phyloP scores from a whole-genome alignment of 2,113 vertebrate genomes.

The Atlantisia rogersi region DNA sequence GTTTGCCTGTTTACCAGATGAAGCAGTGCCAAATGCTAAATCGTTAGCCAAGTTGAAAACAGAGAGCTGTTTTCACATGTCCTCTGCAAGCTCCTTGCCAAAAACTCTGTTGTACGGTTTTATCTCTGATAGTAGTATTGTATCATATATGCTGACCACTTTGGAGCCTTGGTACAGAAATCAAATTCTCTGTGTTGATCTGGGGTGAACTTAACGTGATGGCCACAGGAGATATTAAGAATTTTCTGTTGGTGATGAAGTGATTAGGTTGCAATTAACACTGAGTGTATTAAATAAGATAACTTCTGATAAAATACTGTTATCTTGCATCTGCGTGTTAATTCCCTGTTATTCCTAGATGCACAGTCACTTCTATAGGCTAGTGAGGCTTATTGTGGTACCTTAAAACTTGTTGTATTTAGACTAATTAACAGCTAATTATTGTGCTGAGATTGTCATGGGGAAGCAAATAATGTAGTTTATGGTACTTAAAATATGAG shows the following conservation, averaged over 20 bases:
- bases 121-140: neutral
- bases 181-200: fast-evolving
- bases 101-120: neutral
- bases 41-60: neutral
- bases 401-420: neutral
- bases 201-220: neutral
- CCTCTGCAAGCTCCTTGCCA: neutral
- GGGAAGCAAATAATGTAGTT: neutral
- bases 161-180: neutral
- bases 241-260: neutral
- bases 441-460: neutral
- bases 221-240: neutral
- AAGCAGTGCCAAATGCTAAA: neutral
- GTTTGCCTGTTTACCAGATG: neutral
- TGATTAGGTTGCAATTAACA: neutral
- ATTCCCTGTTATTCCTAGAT: neutral
- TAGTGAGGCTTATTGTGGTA: neutral
- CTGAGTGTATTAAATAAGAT: neutral
- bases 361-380: neutral
- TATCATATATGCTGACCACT: fast-evolving
- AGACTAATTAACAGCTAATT: neutral
- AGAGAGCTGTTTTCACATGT: neutral
- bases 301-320: neutral
- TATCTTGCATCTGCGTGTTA: fast-evolving
- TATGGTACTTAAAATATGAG: neutral